Percentiles rank a stretch among this genome's conserved stretches.
phyloP scores from a whole-genome alignment of 30 jellyfish, hydroid and myxozoan species.

The Aurelia coerulea region DNA sequence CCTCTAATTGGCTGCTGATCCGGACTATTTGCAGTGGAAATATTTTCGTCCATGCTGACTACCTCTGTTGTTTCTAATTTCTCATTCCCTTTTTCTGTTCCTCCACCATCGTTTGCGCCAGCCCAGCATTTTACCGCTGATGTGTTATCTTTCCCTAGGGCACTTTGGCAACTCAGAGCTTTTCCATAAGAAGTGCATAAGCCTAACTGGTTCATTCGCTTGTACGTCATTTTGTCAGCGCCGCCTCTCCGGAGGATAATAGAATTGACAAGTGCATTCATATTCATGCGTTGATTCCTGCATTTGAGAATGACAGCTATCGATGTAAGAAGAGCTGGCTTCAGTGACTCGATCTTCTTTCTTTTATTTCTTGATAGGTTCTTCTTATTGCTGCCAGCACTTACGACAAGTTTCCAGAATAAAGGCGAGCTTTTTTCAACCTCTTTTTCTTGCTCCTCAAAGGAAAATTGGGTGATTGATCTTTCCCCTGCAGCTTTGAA shows the following conservation, averaged over 20 bases:
- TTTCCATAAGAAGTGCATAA: constrained; percentile 10
- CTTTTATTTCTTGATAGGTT: neutral
- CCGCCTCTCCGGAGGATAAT: constrained; percentile 3
- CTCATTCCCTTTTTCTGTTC: too few relatives aligned
- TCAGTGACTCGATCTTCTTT: neutral
- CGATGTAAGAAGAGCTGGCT: neutral
- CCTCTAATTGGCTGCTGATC: too few relatives aligned
- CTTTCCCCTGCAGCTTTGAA: neutral
- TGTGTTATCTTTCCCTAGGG: neutral
- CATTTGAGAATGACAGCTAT: neutral
- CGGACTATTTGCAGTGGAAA: too few relatives aligned
- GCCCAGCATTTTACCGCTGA: neutral
- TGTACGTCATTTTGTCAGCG: constrained; percentile 2
- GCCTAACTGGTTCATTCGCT: neutral
- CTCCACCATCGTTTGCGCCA: neutral
- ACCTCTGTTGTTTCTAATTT: too few relatives aligned
- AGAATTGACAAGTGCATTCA: neutral
- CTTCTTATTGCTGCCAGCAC: neutral
- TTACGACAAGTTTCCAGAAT: too few relatives aligned
- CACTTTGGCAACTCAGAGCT: constrained; percentile 5
- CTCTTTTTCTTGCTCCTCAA: neutral
- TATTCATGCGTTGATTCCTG: neutral
- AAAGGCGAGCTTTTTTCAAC: neutral
- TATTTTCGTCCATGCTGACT: too few relatives aligned
- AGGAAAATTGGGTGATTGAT: neutral